Percentiles rank a stretch among this genome's conserved stretches.
These are phyloP conservation scores for Trachelus troglodyta DNA, from an alignment of 2,888 invertebrate species.

Conservation along the genomic window DNA sequence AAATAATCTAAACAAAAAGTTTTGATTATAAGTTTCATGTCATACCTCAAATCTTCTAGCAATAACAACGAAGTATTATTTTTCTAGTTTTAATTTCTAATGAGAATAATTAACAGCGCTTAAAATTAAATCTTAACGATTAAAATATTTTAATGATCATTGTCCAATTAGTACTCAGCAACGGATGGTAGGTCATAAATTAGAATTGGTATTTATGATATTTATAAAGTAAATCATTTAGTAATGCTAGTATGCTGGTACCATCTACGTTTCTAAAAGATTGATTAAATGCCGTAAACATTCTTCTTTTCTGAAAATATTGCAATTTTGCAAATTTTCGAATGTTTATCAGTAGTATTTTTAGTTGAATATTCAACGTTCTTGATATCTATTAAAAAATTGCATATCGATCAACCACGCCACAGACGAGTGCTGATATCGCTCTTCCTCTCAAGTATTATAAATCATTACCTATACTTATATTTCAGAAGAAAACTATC, in stretches of 20 bases:
- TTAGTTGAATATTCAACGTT: neutral
- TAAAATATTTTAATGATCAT: neutral
- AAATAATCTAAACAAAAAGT: neutral
- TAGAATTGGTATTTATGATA: slow-evolving; percentile 12
- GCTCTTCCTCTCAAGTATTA: slow-evolving; percentile 45
- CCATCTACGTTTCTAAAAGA: slow-evolving; percentile 3
- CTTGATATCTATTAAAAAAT: neutral
- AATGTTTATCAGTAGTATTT: neutral
- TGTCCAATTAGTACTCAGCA: neutral
- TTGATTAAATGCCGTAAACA: neutral
- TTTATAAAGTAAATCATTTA: slow-evolving; percentile 43
- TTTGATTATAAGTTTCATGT: neutral
- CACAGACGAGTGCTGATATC: slow-evolving; percentile 54
- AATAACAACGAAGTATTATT: neutral
- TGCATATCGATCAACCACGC: slow-evolving; percentile 41
- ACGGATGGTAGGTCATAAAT: neutral
- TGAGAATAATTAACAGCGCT: neutral
- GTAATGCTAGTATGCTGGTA: slow-evolving; percentile 51
- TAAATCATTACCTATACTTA: slow-evolving; percentile 53
- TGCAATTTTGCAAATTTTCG: neutral
- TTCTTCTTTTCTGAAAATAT: neutral
- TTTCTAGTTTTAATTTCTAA: neutral
- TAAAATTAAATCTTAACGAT: neutral
- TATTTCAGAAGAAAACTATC: slow-evolving; percentile 60
- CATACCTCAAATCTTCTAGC: neutral